Percentiles rank a stretch among this genome's conserved stretches.
Conservation (phyloP, 92 coral and sea anemone genomes). For the Umimayanthus chanpuru region DNA sequence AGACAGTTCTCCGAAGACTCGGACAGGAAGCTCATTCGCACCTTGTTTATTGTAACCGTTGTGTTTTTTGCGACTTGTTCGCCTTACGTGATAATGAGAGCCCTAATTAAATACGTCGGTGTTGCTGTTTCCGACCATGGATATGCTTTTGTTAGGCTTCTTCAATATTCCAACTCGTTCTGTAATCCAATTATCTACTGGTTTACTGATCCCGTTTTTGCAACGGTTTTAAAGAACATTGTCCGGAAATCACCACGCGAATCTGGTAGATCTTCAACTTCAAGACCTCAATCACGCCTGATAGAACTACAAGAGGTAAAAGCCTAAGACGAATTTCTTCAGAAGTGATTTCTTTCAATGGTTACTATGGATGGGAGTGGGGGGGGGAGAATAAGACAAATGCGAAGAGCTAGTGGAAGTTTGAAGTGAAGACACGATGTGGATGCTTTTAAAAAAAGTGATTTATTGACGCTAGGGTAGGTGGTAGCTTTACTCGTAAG, state of each 20-base stretch:
- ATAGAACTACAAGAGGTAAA: not conserved
- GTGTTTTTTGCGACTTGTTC: not conserved
- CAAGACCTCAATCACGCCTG: not conserved
- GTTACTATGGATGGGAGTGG: too few relatives aligned
- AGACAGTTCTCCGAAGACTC: not conserved
- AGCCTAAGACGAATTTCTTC: not conserved
- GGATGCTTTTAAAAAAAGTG: too few relatives aligned
- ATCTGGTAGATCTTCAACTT: not conserved
- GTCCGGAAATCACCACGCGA: not conserved
- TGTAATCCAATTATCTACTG: conserved; percentile 1
- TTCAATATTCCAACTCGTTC: not conserved
- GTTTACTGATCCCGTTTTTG: not conserved
- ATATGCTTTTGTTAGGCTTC: not conserved
- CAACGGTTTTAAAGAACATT: not conserved
- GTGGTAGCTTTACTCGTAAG: too few relatives aligned
- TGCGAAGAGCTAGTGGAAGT: too few relatives aligned
- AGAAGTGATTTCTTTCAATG: too few relatives aligned
- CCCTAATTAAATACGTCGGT: not conserved
- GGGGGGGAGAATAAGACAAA: too few relatives aligned
- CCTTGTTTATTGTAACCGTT: not conserved
- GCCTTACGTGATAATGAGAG: not conserved
- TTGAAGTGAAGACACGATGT: too few relatives aligned
- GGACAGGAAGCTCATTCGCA: not conserved
- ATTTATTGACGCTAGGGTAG: too few relatives aligned
- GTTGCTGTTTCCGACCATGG: not conserved